These are phyloP conservation scores for Epirrhoe tristata DNA, from an alignment of 2,888 invertebrate genomes.

Conservation along the genomic window DNA sequence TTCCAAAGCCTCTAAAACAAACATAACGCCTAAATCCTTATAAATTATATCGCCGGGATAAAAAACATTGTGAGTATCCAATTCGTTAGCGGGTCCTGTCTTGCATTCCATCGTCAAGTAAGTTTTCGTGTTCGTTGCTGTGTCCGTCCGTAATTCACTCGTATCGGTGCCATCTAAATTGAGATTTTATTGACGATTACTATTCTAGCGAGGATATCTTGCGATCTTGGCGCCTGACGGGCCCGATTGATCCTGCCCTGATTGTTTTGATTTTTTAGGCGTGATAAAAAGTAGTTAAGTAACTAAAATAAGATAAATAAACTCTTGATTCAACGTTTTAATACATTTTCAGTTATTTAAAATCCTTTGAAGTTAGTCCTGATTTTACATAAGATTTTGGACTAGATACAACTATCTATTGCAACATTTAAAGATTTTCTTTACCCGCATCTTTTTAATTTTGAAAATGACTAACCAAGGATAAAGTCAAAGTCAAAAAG, in stretches of 20 bases:
- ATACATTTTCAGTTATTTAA: neutral
- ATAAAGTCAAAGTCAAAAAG: too few species aligned
- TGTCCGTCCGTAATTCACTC: constrained; percentile 83
- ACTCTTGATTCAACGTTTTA: neutral
- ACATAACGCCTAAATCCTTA: constrained; percentile 45
- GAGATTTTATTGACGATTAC: constrained; percentile 86
- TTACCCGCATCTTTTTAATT: too few species aligned
- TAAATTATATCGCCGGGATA: constrained; percentile 44
- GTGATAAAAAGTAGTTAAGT: constrained; percentile 17
- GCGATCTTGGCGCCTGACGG: constrained; percentile 83
- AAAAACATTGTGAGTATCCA: constrained; percentile 70
- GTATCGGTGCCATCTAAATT: constrained; percentile 85
- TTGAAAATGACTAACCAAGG: too few species aligned
- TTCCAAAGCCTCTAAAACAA: constrained; percentile 35
- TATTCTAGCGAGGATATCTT: constrained; percentile 83
- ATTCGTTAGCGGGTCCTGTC: constrained; percentile 82
- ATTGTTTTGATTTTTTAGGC: constrained; percentile 40
- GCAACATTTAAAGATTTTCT: too few species aligned
- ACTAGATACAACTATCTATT: too few species aligned
- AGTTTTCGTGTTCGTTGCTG: constrained; percentile 81
- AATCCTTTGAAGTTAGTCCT: too few species aligned
- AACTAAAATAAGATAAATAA: constrained; percentile 2
- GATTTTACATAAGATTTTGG: too few species aligned
- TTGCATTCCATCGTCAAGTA: constrained; percentile 82
- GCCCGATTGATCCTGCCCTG: constrained; percentile 64